Evolutionary conservation across 2,113 vertebrate species (phyloP), one percentile per base, ranked within the genome.

Genomic region (Leucosticte australis): DNA sequence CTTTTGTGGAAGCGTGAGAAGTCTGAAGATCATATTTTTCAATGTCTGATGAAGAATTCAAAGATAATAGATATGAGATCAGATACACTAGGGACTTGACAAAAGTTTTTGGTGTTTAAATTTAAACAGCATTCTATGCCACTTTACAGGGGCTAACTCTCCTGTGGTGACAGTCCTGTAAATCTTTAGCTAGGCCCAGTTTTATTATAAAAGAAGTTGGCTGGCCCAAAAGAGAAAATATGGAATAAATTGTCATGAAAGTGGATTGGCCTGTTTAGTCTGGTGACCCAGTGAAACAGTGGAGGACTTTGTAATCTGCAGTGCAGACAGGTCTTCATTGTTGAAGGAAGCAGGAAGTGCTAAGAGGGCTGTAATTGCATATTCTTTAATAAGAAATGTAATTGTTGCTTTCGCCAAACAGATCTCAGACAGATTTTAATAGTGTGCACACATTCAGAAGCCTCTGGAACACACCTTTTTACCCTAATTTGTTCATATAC

Each of bases 271-370:
- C 81, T 95, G 95, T 94, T 96, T 71, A 84, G 94, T 87, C 89
- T 95, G 89, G 92, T 94, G 96, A 95, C 94, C 87, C 89, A 79
- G 92, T 76, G 94, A 95, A 97, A 92, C 53, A 92, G 83, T 50
- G 69, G 74, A 94, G 93, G 83, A 95, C 92, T 92, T 95, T 91
- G 89, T 97, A 96, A 97, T 96, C 94, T 97, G 74, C 77, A 44
- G 2, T 75, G 74, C 91, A 96, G 95, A 96, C 96, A 97, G 94
- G 83, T 92, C 91, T 91, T 94, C 95, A 79, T 89, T 96, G 89
- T 76, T 96, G 89, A 84, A 96, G 94, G 95, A 96, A 97, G 95
- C 95, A 97, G 95, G 95, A 97, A 96, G 95, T 94, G 84, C 76
- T 91, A 89, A 92, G 83, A 96, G 63, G 91, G 69, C 81, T 96